Base-by-base conservation (phyloP, 2,797 vertebrate species). In the Dendrocincla fuliginosa region DNA sequence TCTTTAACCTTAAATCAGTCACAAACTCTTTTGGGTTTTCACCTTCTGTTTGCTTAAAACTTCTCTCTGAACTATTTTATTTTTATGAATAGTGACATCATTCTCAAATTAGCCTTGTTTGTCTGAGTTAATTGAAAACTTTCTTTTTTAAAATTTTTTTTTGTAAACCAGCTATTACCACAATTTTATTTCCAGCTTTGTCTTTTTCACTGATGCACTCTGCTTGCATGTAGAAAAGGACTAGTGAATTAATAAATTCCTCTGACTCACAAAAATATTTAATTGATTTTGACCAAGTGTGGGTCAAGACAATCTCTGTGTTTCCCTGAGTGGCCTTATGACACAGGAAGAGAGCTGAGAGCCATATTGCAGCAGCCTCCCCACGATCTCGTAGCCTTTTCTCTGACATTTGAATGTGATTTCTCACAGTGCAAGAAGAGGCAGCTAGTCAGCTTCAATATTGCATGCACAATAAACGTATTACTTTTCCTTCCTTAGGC, bases 41-140 rank as follows among this genome's bases (percentile, higher is more conserved):
- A 91, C 42, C 61, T 85, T 92, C 69, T 95, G n/a, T 80, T 91
- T 92, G 71, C 78, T 95, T 89, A 94, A 95, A 91, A 91, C 71
- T 81, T 91, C 69, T 77, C 49, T 85, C 41, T 77, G 56, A 95
- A 84, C 56, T 53, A 70, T 87, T 92, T 87, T 41, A 89, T 65
- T 95, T 91, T 91, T 64, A 94, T 57, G 46, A 80, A 30, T 53
- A 85, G n/a, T 35, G 93, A 67, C 49, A 70, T 74, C 56, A 15
- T 88, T 92, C 82, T 61, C 69, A 89, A 87, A 95, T 88, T 89
- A 86, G 73, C 61, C 57, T 84, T 27, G n/a, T 91, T 93, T 93
- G 49, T 68, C 57, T 39, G 37, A 95, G 30, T 91, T 95, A 84
- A 90, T 68, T 57, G 73, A 85, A 65, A 60, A 87, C 37, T 14